Evolutionary conservation across 2,797 vertebrate species (phyloP).

Genomic region (Channa striata): DNA sequence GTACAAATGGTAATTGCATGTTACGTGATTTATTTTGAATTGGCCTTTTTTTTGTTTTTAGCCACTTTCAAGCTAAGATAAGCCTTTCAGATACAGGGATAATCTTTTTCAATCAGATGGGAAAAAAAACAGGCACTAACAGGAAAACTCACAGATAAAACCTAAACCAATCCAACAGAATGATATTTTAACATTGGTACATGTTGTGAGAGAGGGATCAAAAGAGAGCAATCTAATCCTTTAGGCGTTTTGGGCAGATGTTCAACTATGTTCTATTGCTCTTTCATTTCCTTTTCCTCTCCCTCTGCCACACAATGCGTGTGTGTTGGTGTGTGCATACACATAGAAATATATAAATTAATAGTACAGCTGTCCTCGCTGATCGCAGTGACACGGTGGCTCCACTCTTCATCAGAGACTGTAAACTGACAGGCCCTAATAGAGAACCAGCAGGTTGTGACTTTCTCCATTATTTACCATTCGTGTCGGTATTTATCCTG

Average conservation of each 20-base stretch:
- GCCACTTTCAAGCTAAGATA: conserved; percentile 68
- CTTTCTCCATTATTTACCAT: conserved; percentile 15
- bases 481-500: not conserved
- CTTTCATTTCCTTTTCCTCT: conserved; percentile 10
- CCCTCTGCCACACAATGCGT: conserved; percentile 2
- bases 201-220: conserved; percentile 68
- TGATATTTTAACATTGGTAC: conserved; percentile 67
- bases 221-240: conserved; percentile 77
- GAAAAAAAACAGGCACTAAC: conserved; percentile 60
- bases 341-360: conserved; percentile 13
- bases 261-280: conserved; percentile 50
- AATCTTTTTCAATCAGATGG: conserved; percentile 67
- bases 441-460: conserved; percentile 21
- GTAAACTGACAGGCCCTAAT: conserved; percentile 25
- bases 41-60: conserved; percentile 68
- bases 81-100: conserved; percentile 73
- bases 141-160: conserved; percentile 64
- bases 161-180: conserved; percentile 62
- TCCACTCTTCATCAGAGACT: conserved; percentile 26
- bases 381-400: conserved; percentile 34
- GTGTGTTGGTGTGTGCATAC: conserved; percentile 5
- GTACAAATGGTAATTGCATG: conserved; percentile 67
- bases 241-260: conserved; percentile 66
- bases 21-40: conserved; percentile 77
- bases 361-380: conserved; percentile 45